Percentiles rank a stretch among this genome's conserved stretches.
Conservation (phyloP, 2,888 invertebrate species). For the Eupithecia subumbrata region DNA sequence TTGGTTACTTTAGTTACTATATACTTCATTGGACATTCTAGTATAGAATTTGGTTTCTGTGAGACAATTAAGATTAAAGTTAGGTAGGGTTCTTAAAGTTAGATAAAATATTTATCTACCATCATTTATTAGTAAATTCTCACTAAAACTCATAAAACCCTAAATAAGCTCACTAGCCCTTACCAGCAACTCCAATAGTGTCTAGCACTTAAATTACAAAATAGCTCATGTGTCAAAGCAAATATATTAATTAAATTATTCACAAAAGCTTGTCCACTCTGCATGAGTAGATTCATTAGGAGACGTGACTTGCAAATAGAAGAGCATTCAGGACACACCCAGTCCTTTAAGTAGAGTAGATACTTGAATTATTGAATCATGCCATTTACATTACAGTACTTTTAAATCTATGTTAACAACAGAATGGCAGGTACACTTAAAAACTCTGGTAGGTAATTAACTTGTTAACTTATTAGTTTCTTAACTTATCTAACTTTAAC, state of each 20-base stretch:
- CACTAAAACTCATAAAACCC: background rate
- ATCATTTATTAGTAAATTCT: background rate
- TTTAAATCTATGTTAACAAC: background rate
- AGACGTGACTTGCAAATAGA: constrained; percentile 75
- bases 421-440: background rate
- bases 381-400: background rate
- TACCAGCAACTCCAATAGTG: background rate
- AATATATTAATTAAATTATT: constrained; percentile 71
- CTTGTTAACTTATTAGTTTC: too few species aligned
- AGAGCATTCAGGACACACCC: constrained; percentile 63
- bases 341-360: background rate
- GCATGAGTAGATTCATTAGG: constrained; percentile 74
- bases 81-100: background rate
- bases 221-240: constrained; percentile 69
- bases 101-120: background rate
- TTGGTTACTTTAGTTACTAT: background rate
- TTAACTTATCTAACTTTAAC: too few species aligned
- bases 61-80: background rate
- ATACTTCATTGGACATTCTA: background rate
- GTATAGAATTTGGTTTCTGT: background rate
- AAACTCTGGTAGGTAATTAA: background rate
- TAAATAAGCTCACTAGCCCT: background rate
- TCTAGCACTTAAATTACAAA: constrained; percentile 41
- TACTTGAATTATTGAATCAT: constrained; percentile 7
- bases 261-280: constrained; percentile 59